Evolutionary conservation across 2,113 vertebrate species (phyloP).

Genomic region (Pionites leucogaster): DNA sequence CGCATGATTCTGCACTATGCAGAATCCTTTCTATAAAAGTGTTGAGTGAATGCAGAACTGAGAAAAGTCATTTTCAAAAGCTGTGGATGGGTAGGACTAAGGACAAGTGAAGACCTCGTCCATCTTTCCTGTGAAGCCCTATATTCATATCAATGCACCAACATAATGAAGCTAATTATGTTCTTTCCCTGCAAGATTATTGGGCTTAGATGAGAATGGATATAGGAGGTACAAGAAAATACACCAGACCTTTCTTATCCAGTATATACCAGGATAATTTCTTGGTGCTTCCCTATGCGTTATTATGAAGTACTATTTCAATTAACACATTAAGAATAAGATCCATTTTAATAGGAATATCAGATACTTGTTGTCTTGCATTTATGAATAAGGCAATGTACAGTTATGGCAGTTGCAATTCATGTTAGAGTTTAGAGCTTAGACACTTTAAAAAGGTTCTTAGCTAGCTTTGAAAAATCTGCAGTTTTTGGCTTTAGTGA

Average conservation of each 20-base stretch:
- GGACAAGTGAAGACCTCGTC: neutral
- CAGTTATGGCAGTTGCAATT: neutral
- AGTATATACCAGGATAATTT: neutral
- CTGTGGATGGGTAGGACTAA: neutral
- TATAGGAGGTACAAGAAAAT: neutral
- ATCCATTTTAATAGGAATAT: neutral
- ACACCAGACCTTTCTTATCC: neutral
- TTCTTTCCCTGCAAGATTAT: neutral
- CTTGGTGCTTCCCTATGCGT: neutral
- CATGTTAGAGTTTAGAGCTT: neutral
- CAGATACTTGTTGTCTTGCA: neutral
- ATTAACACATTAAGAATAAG: neutral
- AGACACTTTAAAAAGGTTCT: neutral
- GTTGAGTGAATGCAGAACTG: neutral
- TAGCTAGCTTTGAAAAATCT: neutral
- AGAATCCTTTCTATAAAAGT: neutral
- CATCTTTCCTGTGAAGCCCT: neutral
- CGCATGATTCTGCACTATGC: rapidly evolving
- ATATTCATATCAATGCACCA: rapidly evolving
- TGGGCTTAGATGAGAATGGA: neutral
- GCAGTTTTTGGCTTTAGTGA: neutral
- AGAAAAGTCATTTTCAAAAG: neutral
- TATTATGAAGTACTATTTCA: neutral
- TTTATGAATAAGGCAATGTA: neutral
- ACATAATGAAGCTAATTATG: neutral